A percentile compares a stretch with the other conserved stretches of the same genome.
These are phyloP conservation scores for Diogma glabrata DNA, from an alignment of 2,888 invertebrate genomes.

Conservation along the genomic window DNA sequence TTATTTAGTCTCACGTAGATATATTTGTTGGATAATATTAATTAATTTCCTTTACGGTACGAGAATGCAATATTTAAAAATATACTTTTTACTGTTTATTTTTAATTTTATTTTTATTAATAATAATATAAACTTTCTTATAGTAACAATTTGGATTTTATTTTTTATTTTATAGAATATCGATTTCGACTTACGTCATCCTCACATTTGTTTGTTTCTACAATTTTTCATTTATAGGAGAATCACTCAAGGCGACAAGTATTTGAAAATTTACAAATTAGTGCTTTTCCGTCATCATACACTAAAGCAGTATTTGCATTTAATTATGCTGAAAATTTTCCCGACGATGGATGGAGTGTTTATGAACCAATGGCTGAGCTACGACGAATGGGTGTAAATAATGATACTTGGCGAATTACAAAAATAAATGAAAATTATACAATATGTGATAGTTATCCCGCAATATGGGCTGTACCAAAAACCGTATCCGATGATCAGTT, in stretches of 20 bases:
- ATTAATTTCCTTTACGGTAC: no score
- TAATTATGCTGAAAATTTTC: constrained; percentile 72
- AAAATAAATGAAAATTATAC: constrained; percentile 87
- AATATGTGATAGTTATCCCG: constrained; percentile 94
- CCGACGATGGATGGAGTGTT: constrained; percentile 89
- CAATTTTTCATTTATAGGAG: no score
- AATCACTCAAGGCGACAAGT: constrained; percentile 92
- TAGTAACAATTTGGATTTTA: no score
- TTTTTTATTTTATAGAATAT: no score
- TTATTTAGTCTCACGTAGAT: no score
- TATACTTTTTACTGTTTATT: no score
- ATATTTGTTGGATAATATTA: no score
- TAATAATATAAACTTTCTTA: no score
- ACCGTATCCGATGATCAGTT: constrained; percentile 83
- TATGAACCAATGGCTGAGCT: constrained; percentile 90
- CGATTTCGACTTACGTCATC: no score
- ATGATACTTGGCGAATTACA: constrained; percentile 93
- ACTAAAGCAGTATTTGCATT: constrained; percentile 87
- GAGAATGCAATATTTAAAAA: no score
- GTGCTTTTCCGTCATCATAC: constrained; percentile 88
- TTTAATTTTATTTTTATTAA: no score
- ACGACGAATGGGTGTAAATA: constrained; percentile 86
- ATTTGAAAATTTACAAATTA: constrained; percentile 85
- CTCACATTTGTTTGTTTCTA: no score
- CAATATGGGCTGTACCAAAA: constrained; percentile 86